Evolutionary conservation across 2,797 vertebrate species (phyloP), one percentile per base, ranked within the genome.

Genomic region (Syngnathus rostellatus): DNA sequence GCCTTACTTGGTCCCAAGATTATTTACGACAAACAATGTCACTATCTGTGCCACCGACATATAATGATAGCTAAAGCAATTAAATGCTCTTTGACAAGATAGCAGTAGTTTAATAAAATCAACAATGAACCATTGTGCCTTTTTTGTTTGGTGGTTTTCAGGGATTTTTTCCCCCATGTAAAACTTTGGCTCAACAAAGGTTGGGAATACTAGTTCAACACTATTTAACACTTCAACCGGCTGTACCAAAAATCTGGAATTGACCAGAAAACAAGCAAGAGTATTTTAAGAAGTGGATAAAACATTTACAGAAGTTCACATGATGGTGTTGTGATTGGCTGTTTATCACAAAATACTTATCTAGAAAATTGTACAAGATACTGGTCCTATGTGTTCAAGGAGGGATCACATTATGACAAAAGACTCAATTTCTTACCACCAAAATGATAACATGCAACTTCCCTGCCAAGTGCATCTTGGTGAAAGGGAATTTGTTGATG

Each of bases 311-410:
- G 50, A n/a, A 16, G 21, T 12, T 17, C 43, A 50, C 6, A n/a
- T 25, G 1, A 17, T 2, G 23, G 45, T 45, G 46, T 38, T 41
- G 69, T 51, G 21, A 65, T 19, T 67, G 53, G 38, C 59, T 70
- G 62, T 67, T 78, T 64, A 23, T 76, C 74, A 66, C 67, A 62
- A 76, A 77, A 73, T 64, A 75, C 62, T 60, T 77, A 78, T 68
- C 65, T 78, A 80, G 19, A 79, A 84, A 86, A 78, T 58, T 45
- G 76, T 57, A 76, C 62, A 66, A 75, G 68, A 72, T 63, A 45
- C 37, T 9, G 31, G 67, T 53, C 63, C 66, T 64, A 79, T 19
- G 16, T 39, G 37, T 39, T 23, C 14, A 58, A 58, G 55, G 55
- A 38, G 31, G 55, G 31, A 37, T 58, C 31, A 58, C 31, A 37